Evolutionary conservation across 2,113 vertebrate species (phyloP), one percentile per base, ranked within the genome.

Genomic region (Daubentonia madagascariensis): DNA sequence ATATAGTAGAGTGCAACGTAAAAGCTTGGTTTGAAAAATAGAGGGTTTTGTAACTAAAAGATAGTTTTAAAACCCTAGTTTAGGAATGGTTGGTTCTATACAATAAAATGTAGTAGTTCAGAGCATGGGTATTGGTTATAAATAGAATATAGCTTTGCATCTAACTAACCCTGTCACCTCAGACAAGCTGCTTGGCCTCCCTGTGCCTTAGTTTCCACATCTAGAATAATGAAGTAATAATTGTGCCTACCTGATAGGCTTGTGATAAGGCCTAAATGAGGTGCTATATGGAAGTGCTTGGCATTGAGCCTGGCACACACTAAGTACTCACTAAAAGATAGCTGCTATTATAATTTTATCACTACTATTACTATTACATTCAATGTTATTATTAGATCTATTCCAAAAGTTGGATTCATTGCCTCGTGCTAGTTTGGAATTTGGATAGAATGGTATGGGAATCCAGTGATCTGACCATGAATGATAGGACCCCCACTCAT

Each of bases 1-100:
- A 22, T 89, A 40, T n/a, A 80, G 59, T 35, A 54, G 73, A 72
- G 14, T 43, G 80, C 20, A 68, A 13, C n/a, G 14, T 8, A 23
- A 81, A 63, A 84, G 25, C 85, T 70, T 63, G 45, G 40, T 78
- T 87, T 72, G 45, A 83, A 94, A 92, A 92, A 89, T 25, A 93
- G 45, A 85, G 18, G 68, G 5, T 32, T 95, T 81, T 93, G 12
- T 75, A 91, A 93, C 28, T 85, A 75, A 88, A 83, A 63, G 22
- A 52, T 6, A 67, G 7, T 59, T 83, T 88, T 96, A 30, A 94
- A 76, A 96, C 5, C 6, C 25, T 54, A 40, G 57, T 65, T 92
- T 84, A 92, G 61, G 30, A 91, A 76, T 54, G 10, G 14, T 37
- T 85, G 45, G 35, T 94, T 67, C 37, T 90, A 45, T 70, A 63